Percentiles rank a stretch among this genome's conserved stretches.
Conservation (phyloP, 2,888 invertebrate species). For the Chymomyza amoena region DNA sequence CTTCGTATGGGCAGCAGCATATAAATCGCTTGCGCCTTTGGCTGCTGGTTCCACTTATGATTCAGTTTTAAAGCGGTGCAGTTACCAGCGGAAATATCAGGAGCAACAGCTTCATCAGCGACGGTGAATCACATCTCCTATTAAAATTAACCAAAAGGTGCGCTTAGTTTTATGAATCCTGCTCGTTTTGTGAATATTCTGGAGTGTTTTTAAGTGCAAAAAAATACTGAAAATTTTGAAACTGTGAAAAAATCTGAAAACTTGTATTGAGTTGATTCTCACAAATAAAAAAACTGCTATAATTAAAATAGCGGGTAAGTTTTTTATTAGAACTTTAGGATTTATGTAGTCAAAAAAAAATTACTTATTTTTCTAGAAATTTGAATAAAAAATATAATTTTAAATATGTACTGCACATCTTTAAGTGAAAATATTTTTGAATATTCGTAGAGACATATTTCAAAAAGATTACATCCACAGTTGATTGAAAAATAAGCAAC, state of each 20-base stretch:
- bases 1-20: conserved; percentile 39
- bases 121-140: conserved; percentile 47
- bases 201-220: conserved; percentile 4
- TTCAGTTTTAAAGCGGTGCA: conserved; percentile 73
- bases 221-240: conserved; percentile 17
- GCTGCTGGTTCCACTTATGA: conserved; percentile 71
- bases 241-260: conserved; percentile 43
- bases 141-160: not conserved
- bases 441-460: no score
- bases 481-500: no score
- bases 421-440: no score
- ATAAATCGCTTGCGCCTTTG: conserved; percentile 72
- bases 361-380: no score
- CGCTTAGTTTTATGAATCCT: not conserved
- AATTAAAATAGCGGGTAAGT: conserved; percentile 25
- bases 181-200: not conserved
- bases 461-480: no score
- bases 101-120: conserved; percentile 25
- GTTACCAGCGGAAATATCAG: conserved; percentile 47
- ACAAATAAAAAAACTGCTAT: not conserved
- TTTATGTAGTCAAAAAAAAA: no score
- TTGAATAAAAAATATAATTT: no score
- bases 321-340: no score
- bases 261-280: not conserved
- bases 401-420: no score